Conservation (phyloP, 2,113 vertebrate species). For the Galbula dea region DNA sequence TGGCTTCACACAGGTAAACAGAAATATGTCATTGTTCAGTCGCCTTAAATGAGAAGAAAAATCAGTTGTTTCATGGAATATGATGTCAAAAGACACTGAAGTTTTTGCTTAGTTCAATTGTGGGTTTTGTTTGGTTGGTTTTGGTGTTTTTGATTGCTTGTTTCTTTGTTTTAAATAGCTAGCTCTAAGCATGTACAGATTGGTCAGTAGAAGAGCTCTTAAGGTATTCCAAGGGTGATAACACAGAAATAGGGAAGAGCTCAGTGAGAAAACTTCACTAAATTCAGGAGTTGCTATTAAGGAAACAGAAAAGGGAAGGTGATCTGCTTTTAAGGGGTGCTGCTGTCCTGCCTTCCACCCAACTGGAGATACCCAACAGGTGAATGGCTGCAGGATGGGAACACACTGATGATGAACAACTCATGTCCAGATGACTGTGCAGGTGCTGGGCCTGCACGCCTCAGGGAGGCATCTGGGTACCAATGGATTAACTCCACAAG, state of each 20-base stretch:
- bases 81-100: not conserved
- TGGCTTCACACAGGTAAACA: not conserved
- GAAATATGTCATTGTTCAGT: not conserved
- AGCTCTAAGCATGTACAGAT: not conserved
- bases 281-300: not conserved
- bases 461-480: not conserved
- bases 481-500: not conserved
- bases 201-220: not conserved
- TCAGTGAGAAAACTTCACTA: not conserved
- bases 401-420: rapidly evolving
- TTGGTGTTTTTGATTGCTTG: not conserved
- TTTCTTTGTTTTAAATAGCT: not conserved
- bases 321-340: not conserved
- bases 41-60: not conserved
- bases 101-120: not conserved
- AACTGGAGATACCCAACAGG: not conserved
- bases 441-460: not conserved
- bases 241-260: not conserved
- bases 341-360: not conserved
- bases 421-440: not conserved
- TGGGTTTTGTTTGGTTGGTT: not conserved
- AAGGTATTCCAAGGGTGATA: not conserved
- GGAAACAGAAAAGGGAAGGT: not conserved
- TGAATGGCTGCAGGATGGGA: not conserved
- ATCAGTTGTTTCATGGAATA: not conserved